Conservation (phyloP, 2,888 invertebrate genomes). For the Seira musarum region DNA sequence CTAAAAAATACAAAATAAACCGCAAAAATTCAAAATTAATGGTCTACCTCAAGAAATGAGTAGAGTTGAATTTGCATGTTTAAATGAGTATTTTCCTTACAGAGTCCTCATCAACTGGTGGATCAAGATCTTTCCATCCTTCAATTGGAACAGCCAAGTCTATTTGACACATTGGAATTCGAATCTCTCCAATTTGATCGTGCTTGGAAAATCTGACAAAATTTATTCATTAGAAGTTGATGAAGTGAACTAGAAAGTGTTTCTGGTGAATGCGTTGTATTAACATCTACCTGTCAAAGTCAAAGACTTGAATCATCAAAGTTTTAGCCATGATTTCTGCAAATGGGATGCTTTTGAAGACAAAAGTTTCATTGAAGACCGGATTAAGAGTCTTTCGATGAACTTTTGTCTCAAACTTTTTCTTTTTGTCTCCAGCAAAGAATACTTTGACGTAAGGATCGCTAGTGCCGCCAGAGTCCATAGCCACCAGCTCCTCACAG, state of each 20-base stretch:
- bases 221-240: not conserved
- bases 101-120: constrained; percentile 1
- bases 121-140: constrained; percentile 65
- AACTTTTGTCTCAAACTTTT: constrained; percentile 69
- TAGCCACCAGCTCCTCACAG: constrained; percentile 67
- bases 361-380: constrained; percentile 66
- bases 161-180: constrained; percentile 68
- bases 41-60: too few species aligned
- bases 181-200: constrained; percentile 69
- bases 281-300: constrained; percentile 59
- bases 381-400: constrained; percentile 68
- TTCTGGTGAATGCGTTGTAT: constrained; percentile 5
- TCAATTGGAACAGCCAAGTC: constrained; percentile 68
- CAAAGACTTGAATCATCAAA: constrained; percentile 68
- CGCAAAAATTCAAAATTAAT: not conserved
- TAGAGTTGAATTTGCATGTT: too few species aligned
- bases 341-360: constrained; percentile 69
- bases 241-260: not conserved
- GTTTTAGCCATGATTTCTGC: constrained; percentile 69
- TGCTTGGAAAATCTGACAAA: constrained; percentile 67
- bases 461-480: constrained; percentile 68
- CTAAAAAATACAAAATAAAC: not conserved
- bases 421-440: constrained; percentile 68
- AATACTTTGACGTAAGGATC: constrained; percentile 69
- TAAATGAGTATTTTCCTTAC: too few species aligned